These are phyloP conservation scores for Zaprionus inermis DNA, from an alignment of 1,140 invertebrate species.

Conservation along the genomic window DNA sequence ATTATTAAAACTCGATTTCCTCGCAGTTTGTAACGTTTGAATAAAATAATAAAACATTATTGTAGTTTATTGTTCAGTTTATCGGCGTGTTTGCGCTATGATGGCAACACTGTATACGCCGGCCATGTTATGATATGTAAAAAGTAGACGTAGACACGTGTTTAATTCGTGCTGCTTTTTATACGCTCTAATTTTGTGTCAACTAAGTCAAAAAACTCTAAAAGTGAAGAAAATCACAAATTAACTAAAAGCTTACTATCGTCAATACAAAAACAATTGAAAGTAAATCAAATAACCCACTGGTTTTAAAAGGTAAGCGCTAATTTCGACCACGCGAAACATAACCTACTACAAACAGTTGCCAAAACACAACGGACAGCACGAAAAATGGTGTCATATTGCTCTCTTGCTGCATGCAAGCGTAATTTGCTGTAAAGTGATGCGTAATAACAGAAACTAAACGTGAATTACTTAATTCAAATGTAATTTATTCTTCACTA, in stretches of 20 bases:
- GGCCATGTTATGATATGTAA: conserved; percentile 84
- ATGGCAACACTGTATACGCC: conserved; percentile 77
- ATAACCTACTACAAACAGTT: conserved; percentile 78
- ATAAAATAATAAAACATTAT: neutral
- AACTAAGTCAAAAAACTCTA: conserved; percentile 48
- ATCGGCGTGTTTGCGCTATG: conserved; percentile 33
- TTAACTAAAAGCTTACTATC: conserved; percentile 21
- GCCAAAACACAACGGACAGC: conserved; percentile 50
- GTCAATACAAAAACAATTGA: conserved; percentile 40
- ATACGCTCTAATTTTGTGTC: conserved; percentile 50
- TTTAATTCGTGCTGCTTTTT: conserved; percentile 71
- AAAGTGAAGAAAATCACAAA: conserved; percentile 46
- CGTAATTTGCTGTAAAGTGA: conserved; percentile 33
- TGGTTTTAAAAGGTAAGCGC: conserved; percentile 69
- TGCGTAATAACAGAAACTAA: conserved; percentile 14
- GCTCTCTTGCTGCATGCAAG: conserved; percentile 18
- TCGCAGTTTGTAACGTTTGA: neutral
- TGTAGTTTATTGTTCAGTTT: conserved; percentile 11
- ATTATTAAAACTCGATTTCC: neutral
- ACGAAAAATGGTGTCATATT: conserved; percentile 70
- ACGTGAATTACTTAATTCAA: neutral
- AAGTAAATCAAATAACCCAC: conserved; percentile 47
- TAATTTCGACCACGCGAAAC: conserved; percentile 64
- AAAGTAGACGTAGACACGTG: conserved; percentile 83
- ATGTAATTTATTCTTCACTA: neutral